Base-by-base conservation (phyloP, 2,797 vertebrate genomes). In the Danionella dracula region DNA sequence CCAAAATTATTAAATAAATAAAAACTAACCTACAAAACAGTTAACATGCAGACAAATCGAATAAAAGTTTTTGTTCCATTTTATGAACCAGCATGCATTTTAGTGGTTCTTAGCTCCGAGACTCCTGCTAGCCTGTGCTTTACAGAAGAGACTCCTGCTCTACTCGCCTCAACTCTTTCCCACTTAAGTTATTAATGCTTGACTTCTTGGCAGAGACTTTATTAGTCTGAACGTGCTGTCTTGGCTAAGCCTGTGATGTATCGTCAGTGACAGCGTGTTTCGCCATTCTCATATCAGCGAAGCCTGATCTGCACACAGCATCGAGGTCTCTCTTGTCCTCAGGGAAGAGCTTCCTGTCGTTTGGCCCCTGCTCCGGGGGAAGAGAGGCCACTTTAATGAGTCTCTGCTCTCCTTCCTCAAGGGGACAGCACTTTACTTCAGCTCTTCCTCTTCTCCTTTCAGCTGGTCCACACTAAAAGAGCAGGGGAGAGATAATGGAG, bases 361-460 rank as follows among this genome's bases (percentile, higher is more conserved):
- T 40, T 62, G 58, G 45, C 61, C 51, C 56, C 21, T 68, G 34
- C 71, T 59, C 53, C 4, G 27, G 23, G 27, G 57, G 70, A 51
- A 29, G 58, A 40, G 53, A 48, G 64, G 20, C 48, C 60, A 5
- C 55, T 57, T 32, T 78, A 73, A 73, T 75, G 56, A 73, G 51
- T 38, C 50, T 54, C 40, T 21, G 15, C 56, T 65, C 49, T 29
- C 13, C 41, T 66, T 60, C 64, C 55, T 72, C 29, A 50, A 51
- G 60, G 66, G 73, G 37, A 67, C 59, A 72, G 62, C 40, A 72
- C 55, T 61, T 60, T 31, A 55, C 55, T 66, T 66, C 32, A 60
- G 45, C 29, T 44, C 13, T 50, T 45, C 32, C 34, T 2, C 42
- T 56, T 54, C 16, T 66, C 16, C 31, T 54, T 56, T 65, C 37